Evolutionary conservation across 2,113 vertebrate species (phyloP).

Genomic region (Plecotus auritus): DNA sequence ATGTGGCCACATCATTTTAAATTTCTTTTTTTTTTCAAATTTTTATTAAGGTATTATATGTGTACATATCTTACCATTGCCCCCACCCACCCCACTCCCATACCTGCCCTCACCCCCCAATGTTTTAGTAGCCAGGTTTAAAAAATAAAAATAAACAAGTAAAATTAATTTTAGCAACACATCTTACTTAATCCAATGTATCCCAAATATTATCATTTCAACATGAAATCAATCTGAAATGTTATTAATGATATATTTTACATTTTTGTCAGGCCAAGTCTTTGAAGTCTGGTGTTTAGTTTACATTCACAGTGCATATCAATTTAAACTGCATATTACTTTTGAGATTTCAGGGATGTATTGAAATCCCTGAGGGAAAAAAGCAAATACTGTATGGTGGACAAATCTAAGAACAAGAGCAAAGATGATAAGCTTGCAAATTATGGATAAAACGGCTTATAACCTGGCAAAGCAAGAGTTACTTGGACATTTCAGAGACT

Average conservation of each 20-base stretch:
- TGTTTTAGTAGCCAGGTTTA: background rate
- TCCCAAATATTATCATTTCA: background rate
- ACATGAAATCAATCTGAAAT: background rate
- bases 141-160: background rate
- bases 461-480: background rate
- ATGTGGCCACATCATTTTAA: background rate
- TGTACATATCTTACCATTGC: no score
- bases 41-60: no score
- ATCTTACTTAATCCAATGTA: background rate
- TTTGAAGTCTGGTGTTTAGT: background rate
- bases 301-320: background rate
- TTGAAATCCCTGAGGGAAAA: background rate
- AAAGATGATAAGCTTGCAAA: background rate
- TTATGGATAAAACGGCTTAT: background rate
- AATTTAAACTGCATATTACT: background rate
- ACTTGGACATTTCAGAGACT: background rate
- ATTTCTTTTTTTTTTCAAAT: no score
- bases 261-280: background rate
- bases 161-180: conserved; percentile 7
- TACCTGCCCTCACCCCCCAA: no score
- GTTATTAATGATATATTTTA: background rate
- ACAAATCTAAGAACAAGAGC: background rate
- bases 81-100: no score
- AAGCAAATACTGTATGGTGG: background rate
- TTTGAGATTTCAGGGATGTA: background rate